Percentiles rank a stretch among this genome's conserved stretches.
Conservation (phyloP, 2,797 vertebrate genomes). For the Hyperoplus immaculatus region DNA sequence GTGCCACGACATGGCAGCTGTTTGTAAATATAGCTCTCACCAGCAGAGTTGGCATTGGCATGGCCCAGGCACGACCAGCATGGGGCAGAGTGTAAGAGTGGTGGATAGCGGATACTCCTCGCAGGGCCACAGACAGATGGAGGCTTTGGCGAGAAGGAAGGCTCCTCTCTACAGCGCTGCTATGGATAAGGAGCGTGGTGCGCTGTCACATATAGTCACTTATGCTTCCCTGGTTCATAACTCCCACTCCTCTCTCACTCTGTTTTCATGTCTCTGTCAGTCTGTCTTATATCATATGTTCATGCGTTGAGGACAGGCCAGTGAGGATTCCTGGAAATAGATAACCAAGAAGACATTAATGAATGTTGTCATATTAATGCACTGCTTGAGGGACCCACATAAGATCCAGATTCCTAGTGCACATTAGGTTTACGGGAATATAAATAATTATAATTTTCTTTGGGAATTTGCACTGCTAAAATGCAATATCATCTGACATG, state of each 20-base stretch:
- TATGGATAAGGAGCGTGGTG: slow-evolving; percentile 70
- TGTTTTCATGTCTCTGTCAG: slow-evolving; percentile 4
- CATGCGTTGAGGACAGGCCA: slow-evolving; percentile 12
- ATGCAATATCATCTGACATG: not conserved
- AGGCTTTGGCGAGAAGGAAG: slow-evolving; percentile 77
- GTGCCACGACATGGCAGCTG: slow-evolving; percentile 77
- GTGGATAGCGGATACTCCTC: slow-evolving; percentile 73
- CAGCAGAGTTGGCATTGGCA: slow-evolving; percentile 81
- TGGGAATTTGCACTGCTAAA: not conserved
- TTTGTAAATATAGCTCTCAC: slow-evolving; percentile 88
- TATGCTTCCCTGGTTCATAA: slow-evolving; percentile 74
- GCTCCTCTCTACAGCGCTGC: slow-evolving; percentile 77
- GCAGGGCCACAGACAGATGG: slow-evolving; percentile 85
- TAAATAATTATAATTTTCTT: not conserved
- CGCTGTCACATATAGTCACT: slow-evolving; percentile 81
- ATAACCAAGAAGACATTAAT: slow-evolving; percentile 18
- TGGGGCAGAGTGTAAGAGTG: slow-evolving; percentile 70
- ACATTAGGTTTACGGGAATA: not conserved
- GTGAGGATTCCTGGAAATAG: slow-evolving; percentile 8
- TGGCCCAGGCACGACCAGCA: slow-evolving; percentile 64
- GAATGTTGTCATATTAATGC: slow-evolving; percentile 34
- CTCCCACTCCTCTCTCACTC: slow-evolving; percentile 24
- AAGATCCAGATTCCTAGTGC: not conserved
- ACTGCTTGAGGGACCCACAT: not conserved
- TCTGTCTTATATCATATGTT: slow-evolving; percentile 5